Base-by-base conservation (phyloP, 2,888 invertebrate species). In the Villa cingulata region DNA sequence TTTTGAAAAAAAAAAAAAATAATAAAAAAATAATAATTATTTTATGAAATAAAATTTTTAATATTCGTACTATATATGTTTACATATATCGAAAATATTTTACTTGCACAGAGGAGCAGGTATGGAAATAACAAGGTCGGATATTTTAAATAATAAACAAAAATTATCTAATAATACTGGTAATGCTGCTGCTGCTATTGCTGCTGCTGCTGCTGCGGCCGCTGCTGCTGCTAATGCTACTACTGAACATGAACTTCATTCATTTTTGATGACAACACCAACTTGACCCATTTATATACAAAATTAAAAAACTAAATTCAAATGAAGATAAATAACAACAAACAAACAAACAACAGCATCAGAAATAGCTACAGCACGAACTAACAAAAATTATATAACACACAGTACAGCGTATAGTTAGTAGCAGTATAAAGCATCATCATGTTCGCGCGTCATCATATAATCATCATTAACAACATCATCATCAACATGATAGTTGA, bases 41-140 rank as follows among this genome's bases (percentile, higher is more conserved):
- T n/a, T n/a, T 12, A 32, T 12, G 12, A 32, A 32, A 32, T 12
- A 32, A 32, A 32, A 32, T 27, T 27, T 10, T 27, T 12, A 32
- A 32, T 12, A 12, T 32, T n/a, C n/a, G n/a, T n/a, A n/a, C n/a
- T n/a, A n/a, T n/a, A n/a, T n/a, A n/a, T n/a, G n/a, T n/a, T n/a
- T n/a, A n/a, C n/a, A n/a, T n/a, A n/a, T n/a, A n/a, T n/a, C n/a
- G n/a, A n/a, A n/a, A n/a, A n/a, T 12, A 12, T 32, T 32, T 32
- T 32, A 12, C 23, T 51, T 17, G 59, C 57, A 47, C 61, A 70
- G 70, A 63, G 70, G 68, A 66, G 68, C 70, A 65, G 68, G 68
- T 62, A 65, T 70, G 66, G 70, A 70, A 63, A n/a, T n/a, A n/a
- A 65, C 69, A 68, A 64, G 68, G 64, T 68, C 67, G 65, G 68